Evolutionary conservation across 2,113 vertebrate species (phyloP).

Genomic region (Smithornis capensis): DNA sequence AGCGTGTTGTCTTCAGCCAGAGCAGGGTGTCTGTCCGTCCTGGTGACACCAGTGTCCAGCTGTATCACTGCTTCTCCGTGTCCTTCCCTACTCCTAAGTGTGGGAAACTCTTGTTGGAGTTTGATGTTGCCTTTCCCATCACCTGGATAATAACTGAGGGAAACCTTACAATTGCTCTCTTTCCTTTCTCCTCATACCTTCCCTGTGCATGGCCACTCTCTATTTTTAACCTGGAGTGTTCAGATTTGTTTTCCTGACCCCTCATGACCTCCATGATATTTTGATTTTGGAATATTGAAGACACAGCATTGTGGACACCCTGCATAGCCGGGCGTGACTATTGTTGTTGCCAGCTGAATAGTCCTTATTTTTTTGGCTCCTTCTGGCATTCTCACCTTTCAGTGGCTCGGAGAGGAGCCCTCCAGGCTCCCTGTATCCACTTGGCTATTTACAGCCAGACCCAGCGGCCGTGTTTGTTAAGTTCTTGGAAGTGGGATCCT

Average conservation of each 20-base stretch:
- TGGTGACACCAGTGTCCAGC: rapidly evolving
- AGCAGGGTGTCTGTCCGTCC: not conserved
- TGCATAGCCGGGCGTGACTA: not conserved
- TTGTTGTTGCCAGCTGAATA: constrained; percentile 55
- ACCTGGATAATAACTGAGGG: not conserved
- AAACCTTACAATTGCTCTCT: not conserved
- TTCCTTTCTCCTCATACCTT: not conserved
- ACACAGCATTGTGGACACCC: not conserved
- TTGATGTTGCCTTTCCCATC: not conserved
- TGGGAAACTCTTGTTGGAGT: no score
- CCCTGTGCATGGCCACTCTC: not conserved
- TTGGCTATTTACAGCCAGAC: not conserved
- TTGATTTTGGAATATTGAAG: not conserved
- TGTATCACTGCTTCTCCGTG: rapidly evolving
- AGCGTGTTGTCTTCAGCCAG: rapidly evolving
- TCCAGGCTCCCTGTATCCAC: not conserved
- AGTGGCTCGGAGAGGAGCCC: not conserved
- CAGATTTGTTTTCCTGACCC: not conserved
- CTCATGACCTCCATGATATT: not conserved
- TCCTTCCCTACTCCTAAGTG: rapidly evolving
- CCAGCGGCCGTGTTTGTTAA: not conserved
- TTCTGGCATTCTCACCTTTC: constrained; percentile 21
- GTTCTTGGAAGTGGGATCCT: not conserved
- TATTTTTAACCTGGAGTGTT: constrained; percentile 26
- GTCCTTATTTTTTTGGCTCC: not conserved